phyloP scores from a whole-genome alignment of 2,113 vertebrate genomes.

The Seriola quinqueradiata region DNA sequence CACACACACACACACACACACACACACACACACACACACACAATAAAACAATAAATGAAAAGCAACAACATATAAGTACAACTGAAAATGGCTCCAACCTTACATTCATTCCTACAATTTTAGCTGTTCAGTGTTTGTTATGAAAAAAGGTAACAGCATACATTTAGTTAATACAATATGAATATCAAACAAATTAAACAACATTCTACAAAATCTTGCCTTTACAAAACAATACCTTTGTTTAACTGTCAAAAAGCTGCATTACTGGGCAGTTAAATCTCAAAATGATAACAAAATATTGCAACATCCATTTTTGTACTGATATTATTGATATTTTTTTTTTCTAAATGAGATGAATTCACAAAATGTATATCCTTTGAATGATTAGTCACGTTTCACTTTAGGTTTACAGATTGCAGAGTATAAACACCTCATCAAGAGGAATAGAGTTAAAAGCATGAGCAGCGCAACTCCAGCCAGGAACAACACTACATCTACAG shows the following conservation, averaged over 20 bases:
- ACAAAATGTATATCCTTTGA: background rate
- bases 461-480: constrained; percentile 43
- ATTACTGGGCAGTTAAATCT: background rate
- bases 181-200: background rate
- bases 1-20: no score
- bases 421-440: constrained; percentile 59
- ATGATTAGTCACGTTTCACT: constrained; percentile 68
- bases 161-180: background rate
- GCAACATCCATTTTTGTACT: background rate
- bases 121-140: background rate
- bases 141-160: background rate
- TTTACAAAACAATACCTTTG: background rate
- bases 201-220: background rate
- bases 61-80: no score
- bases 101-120: no score
- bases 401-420: constrained; percentile 48
- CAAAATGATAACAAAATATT: background rate
- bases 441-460: constrained; percentile 19
- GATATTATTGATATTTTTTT: background rate
- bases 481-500: constrained; percentile 64
- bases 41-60: background rate
- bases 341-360: background rate
- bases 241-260: background rate
- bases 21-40: no score
- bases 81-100: no score